Conservation (phyloP, 2,797 vertebrate genomes). For the Mastacembelus armatus region DNA sequence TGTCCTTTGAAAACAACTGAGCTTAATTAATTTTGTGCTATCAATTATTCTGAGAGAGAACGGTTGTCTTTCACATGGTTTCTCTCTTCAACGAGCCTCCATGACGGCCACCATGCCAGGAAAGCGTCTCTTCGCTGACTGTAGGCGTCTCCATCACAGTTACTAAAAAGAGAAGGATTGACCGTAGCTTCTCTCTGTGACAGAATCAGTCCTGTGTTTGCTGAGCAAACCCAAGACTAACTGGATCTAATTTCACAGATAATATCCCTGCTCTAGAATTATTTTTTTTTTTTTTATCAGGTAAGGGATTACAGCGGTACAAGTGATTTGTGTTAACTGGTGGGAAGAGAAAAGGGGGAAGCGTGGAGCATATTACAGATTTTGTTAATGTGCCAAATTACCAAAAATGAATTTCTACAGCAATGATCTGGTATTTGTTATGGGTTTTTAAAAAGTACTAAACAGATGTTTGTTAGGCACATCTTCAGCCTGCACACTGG, state of each 20-base stretch:
- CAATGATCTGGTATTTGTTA: constrained; percentile 52
- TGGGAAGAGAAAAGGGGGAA: constrained; percentile 30
- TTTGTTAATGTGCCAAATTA: constrained; percentile 52
- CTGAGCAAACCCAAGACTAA: constrained; percentile 51
- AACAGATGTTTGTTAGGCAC: constrained; percentile 76
- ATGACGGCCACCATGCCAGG: constrained; percentile 11
- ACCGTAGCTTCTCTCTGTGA: constrained; percentile 19
- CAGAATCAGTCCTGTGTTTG: constrained; percentile 34
- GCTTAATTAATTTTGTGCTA: constrained; percentile 51
- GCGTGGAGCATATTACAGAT: constrained; percentile 44
- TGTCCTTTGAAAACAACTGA: no score
- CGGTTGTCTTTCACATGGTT: constrained; percentile 34
- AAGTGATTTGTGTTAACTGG: constrained; percentile 54
- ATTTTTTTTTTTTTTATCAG: constrained; percentile 59
- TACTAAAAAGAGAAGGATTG: constrained; percentile 46
- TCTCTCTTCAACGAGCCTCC: constrained; percentile 43
- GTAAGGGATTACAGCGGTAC: constrained; percentile 60
- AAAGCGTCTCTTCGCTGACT: constrained; percentile 14
- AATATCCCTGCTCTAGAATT: constrained; percentile 43
- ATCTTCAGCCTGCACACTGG: constrained; percentile 39
- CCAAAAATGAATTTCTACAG: no score
- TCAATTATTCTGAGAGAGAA: constrained; percentile 47
- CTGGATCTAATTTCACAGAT: constrained; percentile 63
- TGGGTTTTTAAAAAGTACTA: constrained; percentile 49
- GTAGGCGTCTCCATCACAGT: constrained; percentile 44